Percentiles rank a stretch among this genome's conserved stretches.
These are phyloP conservation scores for Leptinotarsa juncta DNA, from an alignment of 2,888 invertebrate species.

Conservation along the genomic window DNA sequence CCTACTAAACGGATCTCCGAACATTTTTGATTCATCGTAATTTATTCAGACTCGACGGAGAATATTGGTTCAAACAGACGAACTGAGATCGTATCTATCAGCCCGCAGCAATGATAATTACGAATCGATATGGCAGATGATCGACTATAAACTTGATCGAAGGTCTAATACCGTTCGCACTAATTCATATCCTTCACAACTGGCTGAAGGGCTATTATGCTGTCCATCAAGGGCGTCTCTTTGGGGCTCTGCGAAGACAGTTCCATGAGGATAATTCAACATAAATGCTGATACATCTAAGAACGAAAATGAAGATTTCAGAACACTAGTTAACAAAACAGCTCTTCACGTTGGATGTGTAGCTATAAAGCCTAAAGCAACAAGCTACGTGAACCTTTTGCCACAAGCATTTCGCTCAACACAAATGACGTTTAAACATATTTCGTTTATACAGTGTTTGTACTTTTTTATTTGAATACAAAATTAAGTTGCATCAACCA, in stretches of 20 bases:
- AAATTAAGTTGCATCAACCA: too few relatives aligned
- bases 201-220: constrained; percentile 40
- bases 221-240: constrained; percentile 33
- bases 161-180: constrained; percentile 42
- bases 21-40: constrained; percentile 28
- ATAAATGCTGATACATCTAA: too few relatives aligned
- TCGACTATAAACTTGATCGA: constrained; percentile 43
- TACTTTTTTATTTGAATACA: too few relatives aligned
- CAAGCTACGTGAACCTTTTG: too few relatives aligned
- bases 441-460: too few relatives aligned
- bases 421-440: too few relatives aligned
- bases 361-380: too few relatives aligned
- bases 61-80: constrained; percentile 30
- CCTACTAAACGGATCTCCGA: not conserved
- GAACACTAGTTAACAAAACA: too few relatives aligned
- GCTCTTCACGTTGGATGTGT: too few relatives aligned
- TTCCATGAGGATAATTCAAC: not conserved
- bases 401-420: too few relatives aligned
- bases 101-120: constrained; percentile 41
- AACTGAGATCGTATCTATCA: constrained; percentile 39
- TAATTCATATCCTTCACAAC: constrained; percentile 41
- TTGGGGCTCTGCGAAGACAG: not conserved
- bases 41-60: constrained; percentile 38
- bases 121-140: constrained; percentile 45
- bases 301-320: too few relatives aligned